phyloP scores from a whole-genome alignment of 2,113 vertebrate genomes.

The Smithornis capensis region DNA sequence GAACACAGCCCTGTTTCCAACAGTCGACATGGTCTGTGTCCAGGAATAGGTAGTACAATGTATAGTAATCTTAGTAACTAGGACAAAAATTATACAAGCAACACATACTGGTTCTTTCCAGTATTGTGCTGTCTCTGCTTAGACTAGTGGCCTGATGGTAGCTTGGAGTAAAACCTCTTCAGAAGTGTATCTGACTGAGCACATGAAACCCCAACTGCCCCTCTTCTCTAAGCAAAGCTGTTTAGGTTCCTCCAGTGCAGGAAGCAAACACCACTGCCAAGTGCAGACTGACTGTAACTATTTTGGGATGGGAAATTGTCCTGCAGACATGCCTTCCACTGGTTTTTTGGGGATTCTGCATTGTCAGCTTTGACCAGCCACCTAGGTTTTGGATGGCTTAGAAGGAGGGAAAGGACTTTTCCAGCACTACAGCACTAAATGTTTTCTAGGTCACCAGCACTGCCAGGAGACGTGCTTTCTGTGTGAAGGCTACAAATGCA shows the following conservation, averaged over 20 bases:
- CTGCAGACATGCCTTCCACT: accelerated
- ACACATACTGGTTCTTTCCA: neutral
- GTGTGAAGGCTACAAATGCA: neutral
- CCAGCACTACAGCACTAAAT: neutral
- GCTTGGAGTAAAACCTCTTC: neutral
- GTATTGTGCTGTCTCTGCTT: neutral
- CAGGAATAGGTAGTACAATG: neutral
- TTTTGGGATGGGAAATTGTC: neutral
- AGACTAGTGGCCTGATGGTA: neutral
- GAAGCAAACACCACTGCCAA: accelerated
- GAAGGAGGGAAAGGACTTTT: neutral
- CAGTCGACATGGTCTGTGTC: neutral
- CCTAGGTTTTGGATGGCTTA: neutral
- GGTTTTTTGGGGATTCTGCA: neutral
- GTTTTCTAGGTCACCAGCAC: neutral
- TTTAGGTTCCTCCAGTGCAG: neutral
- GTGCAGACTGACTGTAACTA: neutral
- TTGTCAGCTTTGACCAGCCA: neutral
- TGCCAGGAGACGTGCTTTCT: neutral
- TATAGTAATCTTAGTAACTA: neutral
- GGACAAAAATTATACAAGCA: neutral
- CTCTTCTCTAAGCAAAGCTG: neutral
- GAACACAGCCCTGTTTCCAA: neutral
- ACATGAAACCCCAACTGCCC: neutral
- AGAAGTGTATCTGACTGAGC: neutral